Conservation (phyloP, 2,797 vertebrate species). For the Peromyscus attwateri region DNA sequence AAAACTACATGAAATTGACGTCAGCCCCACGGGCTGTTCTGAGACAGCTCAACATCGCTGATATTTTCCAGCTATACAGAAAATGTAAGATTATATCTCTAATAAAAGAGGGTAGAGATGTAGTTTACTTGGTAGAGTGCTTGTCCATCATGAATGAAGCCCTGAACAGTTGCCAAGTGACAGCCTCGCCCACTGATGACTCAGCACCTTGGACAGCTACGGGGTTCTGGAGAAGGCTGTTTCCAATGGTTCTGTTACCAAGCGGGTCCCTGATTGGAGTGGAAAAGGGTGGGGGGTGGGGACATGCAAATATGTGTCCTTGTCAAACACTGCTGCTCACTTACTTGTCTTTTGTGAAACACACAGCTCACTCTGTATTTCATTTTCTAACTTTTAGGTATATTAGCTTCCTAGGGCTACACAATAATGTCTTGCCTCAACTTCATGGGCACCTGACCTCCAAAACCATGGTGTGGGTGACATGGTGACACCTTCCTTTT, state of each 20-base stretch:
- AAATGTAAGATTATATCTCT: background rate
- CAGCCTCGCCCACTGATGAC: background rate
- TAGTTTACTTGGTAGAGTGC: background rate
- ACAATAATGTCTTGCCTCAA: background rate
- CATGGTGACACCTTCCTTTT: background rate
- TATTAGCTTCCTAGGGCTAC: background rate
- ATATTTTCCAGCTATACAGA: background rate
- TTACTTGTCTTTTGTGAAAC: background rate
- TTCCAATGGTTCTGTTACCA: background rate
- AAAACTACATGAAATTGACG: background rate
- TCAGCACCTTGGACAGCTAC: constrained; percentile 1
- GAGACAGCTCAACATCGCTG: background rate
- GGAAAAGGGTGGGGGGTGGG: too few species aligned
- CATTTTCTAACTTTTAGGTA: background rate
- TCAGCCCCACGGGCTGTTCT: background rate
- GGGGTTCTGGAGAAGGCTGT: background rate
- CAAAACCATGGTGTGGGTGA: background rate
- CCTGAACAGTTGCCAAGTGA: background rate
- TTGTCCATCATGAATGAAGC: background rate
- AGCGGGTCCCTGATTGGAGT: background rate
- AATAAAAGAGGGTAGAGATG: background rate
- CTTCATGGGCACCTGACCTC: background rate
- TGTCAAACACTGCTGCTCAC: background rate
- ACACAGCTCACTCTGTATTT: background rate
- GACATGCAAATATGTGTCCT: background rate